These are phyloP conservation scores for Halocynthia aurantium DNA, from an alignment of 23 tunicate species.

Conservation along the genomic window DNA sequence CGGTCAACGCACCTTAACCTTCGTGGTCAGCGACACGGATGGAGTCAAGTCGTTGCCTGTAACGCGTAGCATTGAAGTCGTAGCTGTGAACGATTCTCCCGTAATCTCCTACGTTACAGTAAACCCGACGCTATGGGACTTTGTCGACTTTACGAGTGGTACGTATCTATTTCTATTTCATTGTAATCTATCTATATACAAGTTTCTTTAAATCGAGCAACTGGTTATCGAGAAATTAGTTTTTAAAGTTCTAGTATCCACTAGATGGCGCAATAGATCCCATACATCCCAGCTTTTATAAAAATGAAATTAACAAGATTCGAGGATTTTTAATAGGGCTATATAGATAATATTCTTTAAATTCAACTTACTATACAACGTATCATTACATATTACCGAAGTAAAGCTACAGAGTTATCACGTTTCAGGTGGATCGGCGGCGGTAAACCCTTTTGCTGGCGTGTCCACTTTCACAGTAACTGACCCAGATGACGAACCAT, in stretches of 20 bases:
- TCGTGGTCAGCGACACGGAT: background rate
- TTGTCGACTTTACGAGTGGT: slow-evolving; percentile 17
- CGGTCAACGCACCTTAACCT: background rate
- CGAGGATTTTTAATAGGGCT: no score
- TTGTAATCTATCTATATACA: background rate
- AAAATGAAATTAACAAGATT: no score
- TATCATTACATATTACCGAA: no score
- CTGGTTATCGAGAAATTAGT: no score
- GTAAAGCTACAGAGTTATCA: no score
- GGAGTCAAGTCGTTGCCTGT: slow-evolving; percentile 10
- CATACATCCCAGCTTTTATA: no score
- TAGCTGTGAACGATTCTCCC: slow-evolving; percentile 15
- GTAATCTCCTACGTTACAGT: background rate
- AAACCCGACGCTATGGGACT: slow-evolving; percentile 1
- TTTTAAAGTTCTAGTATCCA: no score
- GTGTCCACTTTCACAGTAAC: slow-evolving; percentile 3
- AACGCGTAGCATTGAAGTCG: background rate
- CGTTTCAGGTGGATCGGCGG: background rate
- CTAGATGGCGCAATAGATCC: no score
- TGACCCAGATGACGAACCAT: slow-evolving; percentile 16
- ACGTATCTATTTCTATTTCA: background rate
- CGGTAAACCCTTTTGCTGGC: background rate
- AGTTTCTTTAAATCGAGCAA: no score
- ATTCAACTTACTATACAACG: no score
- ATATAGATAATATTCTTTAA: no score